Conservation (phyloP, 92 coral and sea anemone species). For the Paragorgia papillata region DNA sequence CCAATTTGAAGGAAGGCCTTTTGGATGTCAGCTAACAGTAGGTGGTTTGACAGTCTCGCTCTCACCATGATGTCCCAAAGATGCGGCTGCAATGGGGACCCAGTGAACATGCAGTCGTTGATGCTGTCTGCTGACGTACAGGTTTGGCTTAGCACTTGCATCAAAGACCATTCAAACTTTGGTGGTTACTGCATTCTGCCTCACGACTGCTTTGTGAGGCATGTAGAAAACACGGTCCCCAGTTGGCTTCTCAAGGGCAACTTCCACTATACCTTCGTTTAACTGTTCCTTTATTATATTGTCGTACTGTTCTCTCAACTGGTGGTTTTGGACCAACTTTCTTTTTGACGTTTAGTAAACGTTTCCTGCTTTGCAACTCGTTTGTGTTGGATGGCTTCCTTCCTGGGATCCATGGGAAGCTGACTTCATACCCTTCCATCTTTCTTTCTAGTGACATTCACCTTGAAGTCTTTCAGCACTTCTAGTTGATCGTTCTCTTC, state of each 20-base stretch:
- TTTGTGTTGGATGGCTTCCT: constrained; percentile 13
- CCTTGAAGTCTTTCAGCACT: constrained; percentile 44
- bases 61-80: constrained; percentile 63
- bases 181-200: constrained; percentile 55
- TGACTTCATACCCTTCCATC: constrained; percentile 61
- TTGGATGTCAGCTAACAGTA: constrained; percentile 46
- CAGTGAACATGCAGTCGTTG: constrained; percentile 56
- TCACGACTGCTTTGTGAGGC: constrained; percentile 56
- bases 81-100: constrained; percentile 58
- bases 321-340: neutral
- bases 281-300: constrained; percentile 29
- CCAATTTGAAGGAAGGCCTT: constrained; percentile 60
- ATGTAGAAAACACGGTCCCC: constrained; percentile 47
- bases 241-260: constrained; percentile 20
- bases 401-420: constrained; percentile 50
- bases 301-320: constrained; percentile 22
- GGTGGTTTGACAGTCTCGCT: constrained; percentile 58
- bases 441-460: constrained; percentile 22
- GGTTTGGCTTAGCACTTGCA: constrained; percentile 62
- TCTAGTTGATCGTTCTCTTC: neutral
- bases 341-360: constrained; percentile 5
- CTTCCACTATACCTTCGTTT: constrained; percentile 35
- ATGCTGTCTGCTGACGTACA: constrained; percentile 50
- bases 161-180: constrained; percentile 61
- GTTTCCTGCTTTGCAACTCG: constrained; percentile 9